These are phyloP conservation scores for Paraescarpia echinospica DNA, from an alignment of 1,140 invertebrate species.

Conservation along the genomic window DNA sequence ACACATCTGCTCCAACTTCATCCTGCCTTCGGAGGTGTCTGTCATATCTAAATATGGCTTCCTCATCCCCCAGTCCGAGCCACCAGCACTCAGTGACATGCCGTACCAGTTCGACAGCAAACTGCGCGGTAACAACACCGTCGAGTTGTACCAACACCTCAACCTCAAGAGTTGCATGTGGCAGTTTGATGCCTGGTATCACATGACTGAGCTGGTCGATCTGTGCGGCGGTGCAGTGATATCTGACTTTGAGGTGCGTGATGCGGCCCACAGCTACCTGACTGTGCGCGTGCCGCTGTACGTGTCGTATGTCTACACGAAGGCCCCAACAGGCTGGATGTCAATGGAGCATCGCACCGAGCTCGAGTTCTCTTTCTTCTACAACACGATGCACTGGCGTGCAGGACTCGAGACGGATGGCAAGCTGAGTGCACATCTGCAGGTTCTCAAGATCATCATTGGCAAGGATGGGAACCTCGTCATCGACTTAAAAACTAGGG, in stretches of 20 bases:
- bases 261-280: slow-evolving; percentile 55
- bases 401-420: slow-evolving; percentile 54
- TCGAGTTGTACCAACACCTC: slow-evolving; percentile 59
- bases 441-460: slow-evolving; percentile 56
- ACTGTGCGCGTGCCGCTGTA: slow-evolving; percentile 60
- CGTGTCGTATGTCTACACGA: slow-evolving; percentile 59
- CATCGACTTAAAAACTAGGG: slow-evolving; percentile 58
- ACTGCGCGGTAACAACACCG: slow-evolving; percentile 38
- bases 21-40: slow-evolving; percentile 29
- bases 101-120: slow-evolving; percentile 52
- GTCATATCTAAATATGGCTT: neutral
- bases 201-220: slow-evolving; percentile 60
- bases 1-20: slow-evolving; percentile 61
- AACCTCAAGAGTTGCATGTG: slow-evolving; percentile 59
- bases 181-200: slow-evolving; percentile 61
- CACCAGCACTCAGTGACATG: slow-evolving; percentile 39
- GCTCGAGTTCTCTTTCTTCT: slow-evolving; percentile 61
- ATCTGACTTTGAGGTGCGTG: slow-evolving; percentile 57
- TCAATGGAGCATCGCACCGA: slow-evolving; percentile 60
- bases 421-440: slow-evolving; percentile 50
- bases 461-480: slow-evolving; percentile 57
- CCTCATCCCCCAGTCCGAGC: neutral
- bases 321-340: slow-evolving; percentile 58
- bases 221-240: slow-evolving; percentile 59
- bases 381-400: slow-evolving; percentile 52